Base-by-base conservation (phyloP, 2,113 vertebrate species). In the Diphyllodes magnificus region DNA sequence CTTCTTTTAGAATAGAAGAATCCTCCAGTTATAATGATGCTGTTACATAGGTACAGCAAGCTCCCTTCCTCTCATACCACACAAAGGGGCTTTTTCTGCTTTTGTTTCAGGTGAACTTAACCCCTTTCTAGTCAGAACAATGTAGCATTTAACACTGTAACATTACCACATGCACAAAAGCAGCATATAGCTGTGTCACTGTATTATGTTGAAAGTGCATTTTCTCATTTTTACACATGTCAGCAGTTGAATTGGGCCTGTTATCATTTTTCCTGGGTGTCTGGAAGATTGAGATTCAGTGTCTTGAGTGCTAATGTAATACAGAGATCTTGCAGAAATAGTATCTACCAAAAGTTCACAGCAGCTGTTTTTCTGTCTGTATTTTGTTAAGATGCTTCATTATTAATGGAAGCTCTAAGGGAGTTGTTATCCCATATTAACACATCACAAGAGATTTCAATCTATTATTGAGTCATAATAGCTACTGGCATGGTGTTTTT, bases 391-490 rank as follows among this genome's bases (percentile, higher is more conserved):
- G 83, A 72, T 91, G 23, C 31, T 93, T 94, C 81, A 49, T 86
- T 88, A 91, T 78, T 92, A 94, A 94, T 94, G 86, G 77, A 51
- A 97, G 84, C 60, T 75, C 65, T 81, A 81, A 75, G 44, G 77
- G 80, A 92, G 69, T 63, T 92, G 71, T 88, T 95, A 88, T 64
- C 56, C 88, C 61, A 24, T 90, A 92, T 82, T 93, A 92, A 90
- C 3, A 6, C 66, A 79, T 80, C 90, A 94, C 53, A 87, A 78
- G 92, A 96, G 85, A 96, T 96, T 92, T 94, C 64, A 88, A 93
- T 95, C 95, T 92, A 33, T 88, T 92, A 90, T 44, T 94, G 91
- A 91, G 88, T 96, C 94, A 94, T 96, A 92, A 86, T 68, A 92
- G 93, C 91, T 96, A 83, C 83, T 95, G 82, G 82, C 91, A 86